Base-by-base conservation (phyloP, 2,113 vertebrate species). In the Malaclemys terrapin region DNA sequence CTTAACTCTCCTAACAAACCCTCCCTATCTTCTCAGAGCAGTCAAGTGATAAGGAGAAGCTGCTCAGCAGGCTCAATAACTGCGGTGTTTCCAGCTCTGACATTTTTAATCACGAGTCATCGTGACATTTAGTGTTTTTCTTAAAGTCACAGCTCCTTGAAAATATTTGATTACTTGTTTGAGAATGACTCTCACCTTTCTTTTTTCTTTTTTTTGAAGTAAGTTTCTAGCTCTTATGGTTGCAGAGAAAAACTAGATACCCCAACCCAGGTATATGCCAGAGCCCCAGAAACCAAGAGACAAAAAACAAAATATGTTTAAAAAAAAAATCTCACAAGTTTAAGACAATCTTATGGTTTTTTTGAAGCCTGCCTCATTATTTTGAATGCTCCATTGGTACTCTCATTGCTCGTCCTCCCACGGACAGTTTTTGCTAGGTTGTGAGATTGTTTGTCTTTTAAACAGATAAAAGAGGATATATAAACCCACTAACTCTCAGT, bases 401-500 rank as follows among this genome's bases (percentile, higher is more conserved):
- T 42, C 47, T 76, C 76, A 87, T 85, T 85, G 56, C 19, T 47
- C 47, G 87, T 94, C 22, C 47, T 38, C 82, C 49, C 89, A 45
- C 29, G 91, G 59, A 90, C 85, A 86, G 88, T 52, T 94, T 93
- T 76, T 84, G 22, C 84, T 57, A 82, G 13, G 11, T 62, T 89
- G 86, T 56, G 91, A 62, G 29, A 5, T 47, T 91, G 82, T 35
- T 85, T 87, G 59, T 53, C 76, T 93, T 91, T 54, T 90, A 88
- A 94, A 87, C 69, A 82, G 50, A 59, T 52, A 94, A 11, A 69
- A 91, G 62, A 35, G 95, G 89, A 85, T 0, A 4, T 69, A 82
- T 1, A 45, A 96, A 96, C 56, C 89, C 91, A 90, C 56, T 89
- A 82, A 72, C 80, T 95, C 86, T 90, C 82, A 81, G 59, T 85